Conservation (phyloP, 2,113 vertebrate species). For the Lepus timidus region DNA sequence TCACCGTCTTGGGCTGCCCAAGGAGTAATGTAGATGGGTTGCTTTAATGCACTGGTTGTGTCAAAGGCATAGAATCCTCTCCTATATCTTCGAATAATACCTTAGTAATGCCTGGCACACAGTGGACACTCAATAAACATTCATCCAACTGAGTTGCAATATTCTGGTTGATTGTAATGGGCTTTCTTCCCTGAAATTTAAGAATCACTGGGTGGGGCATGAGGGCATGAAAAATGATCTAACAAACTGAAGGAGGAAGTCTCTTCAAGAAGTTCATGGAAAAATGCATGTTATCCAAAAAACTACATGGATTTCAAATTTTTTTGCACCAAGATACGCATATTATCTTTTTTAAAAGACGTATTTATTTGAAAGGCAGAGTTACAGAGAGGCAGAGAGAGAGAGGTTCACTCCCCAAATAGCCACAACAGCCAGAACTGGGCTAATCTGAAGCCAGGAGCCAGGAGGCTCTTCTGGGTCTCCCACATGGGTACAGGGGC, state of each 20-base stretch:
- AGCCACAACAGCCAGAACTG: too few species aligned
- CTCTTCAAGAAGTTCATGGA: too few species aligned
- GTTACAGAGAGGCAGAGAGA: too few species aligned
- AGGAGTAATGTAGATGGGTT: background rate
- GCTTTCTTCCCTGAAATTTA: slow-evolving; percentile 27
- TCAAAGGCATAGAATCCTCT: background rate
- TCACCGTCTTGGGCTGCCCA: background rate
- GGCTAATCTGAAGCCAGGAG: too few species aligned
- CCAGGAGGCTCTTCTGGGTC: too few species aligned
- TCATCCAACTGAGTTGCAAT: background rate
- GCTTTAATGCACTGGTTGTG: background rate
- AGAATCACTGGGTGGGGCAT: background rate
- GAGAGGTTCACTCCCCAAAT: too few species aligned
- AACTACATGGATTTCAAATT: too few species aligned
- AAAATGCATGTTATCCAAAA: too few species aligned
- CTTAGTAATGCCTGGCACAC: background rate
- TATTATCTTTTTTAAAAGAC: too few species aligned
- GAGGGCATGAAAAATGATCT: background rate
- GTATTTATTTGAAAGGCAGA: too few species aligned
- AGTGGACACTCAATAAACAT: background rate
- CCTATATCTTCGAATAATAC: background rate
- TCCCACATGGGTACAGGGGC: too few species aligned
- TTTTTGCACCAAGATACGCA: too few species aligned
- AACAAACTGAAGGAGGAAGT: background rate
- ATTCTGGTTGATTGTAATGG: background rate